A percentile compares a stretch with the other conserved stretches of the same genome.
Conservation (phyloP, 2,113 vertebrate species). For the Alaudala cheleensis region DNA sequence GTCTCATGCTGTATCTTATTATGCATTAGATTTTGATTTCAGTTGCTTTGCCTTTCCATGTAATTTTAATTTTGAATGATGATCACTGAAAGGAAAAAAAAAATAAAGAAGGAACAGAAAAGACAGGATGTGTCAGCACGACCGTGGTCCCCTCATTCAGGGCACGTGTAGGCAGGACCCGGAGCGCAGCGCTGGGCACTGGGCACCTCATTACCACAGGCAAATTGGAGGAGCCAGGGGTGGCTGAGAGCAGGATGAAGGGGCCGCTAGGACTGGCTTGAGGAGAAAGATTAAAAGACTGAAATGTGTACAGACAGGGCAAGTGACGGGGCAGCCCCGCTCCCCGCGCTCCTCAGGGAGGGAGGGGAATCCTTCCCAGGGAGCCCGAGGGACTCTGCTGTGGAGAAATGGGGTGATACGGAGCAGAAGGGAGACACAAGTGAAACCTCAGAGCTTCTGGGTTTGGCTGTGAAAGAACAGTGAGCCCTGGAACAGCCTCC, state of each 20-base stretch:
- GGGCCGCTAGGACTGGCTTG: background rate
- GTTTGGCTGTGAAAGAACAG: background rate
- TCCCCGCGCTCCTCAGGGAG: rapidly evolving
- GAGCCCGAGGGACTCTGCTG: background rate
- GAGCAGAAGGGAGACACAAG: background rate
- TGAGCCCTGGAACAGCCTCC: background rate
- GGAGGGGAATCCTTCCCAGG: background rate
- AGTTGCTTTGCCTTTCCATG: slow-evolving; percentile 52
- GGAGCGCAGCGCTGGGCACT: background rate
- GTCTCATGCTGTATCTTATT: slow-evolving; percentile 59
- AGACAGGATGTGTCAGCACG: background rate
- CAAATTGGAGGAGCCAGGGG: background rate
- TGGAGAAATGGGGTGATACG: rapidly evolving
- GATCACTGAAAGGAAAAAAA: background rate
- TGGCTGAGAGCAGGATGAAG: background rate
- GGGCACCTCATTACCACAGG: slow-evolving; percentile 30
- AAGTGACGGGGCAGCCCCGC: background rate
- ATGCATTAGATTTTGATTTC: slow-evolving; percentile 69
- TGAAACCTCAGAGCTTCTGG: background rate
- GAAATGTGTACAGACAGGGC: background rate
- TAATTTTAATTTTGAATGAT: slow-evolving; percentile 70
- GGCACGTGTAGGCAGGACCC: background rate
- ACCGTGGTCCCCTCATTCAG: rapidly evolving
- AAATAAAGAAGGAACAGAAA: background rate
- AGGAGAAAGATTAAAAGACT: slow-evolving; percentile 35